These are phyloP conservation scores for Amazona guildingii DNA, from an alignment of 2,113 vertebrate genomes.

Conservation along the genomic window DNA sequence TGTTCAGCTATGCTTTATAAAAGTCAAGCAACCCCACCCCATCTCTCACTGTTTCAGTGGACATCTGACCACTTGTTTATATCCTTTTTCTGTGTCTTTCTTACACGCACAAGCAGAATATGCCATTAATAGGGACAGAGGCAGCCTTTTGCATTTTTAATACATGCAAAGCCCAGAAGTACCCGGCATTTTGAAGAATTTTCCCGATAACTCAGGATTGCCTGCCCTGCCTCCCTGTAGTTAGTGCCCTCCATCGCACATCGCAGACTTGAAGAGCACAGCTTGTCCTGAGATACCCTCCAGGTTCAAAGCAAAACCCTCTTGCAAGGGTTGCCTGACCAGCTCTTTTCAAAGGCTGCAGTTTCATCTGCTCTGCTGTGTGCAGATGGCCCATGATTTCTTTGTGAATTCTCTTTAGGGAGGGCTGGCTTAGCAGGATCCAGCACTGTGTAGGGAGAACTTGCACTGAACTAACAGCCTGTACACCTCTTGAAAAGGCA, in stretches of 20 bases:
- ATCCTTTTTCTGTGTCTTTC: background rate
- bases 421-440: background rate
- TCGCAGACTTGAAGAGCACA: background rate
- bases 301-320: background rate
- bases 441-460: background rate
- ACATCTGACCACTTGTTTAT: background rate
- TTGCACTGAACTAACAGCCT: background rate
- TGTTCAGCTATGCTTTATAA: background rate
- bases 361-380: background rate
- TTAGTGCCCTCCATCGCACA: background rate
- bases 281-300: accelerated
- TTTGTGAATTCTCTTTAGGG: background rate
- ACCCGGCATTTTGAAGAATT: accelerated
- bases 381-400: background rate
- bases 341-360: background rate
- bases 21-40: no score
- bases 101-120: background rate
- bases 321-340: background rate
- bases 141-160: background rate
- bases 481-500: background rate
- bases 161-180: background rate
- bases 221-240: conserved; percentile 43
- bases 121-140: background rate
- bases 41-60: background rate
- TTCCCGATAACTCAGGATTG: background rate